Evolutionary conservation across 2,797 vertebrate species (phyloP), one percentile per base, ranked within the genome.

Genomic region (Halcyon leucocephala): DNA sequence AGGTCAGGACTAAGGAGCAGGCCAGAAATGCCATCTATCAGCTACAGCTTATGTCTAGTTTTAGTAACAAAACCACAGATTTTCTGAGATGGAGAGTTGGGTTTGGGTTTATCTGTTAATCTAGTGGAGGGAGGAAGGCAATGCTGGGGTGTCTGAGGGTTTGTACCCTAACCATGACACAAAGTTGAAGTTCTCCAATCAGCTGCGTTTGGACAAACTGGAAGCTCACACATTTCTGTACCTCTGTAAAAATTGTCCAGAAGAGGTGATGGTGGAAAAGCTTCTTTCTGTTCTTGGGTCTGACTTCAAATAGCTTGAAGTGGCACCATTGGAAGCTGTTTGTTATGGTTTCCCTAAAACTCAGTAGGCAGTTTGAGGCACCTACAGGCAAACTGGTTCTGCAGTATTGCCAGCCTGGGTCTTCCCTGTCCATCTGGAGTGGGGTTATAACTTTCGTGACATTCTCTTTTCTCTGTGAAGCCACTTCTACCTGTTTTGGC

Each of bases 1-100:
- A 99, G 99, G 99, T 99, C 81, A 70, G 93, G 39, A 80, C 8
- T 12, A 35, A 44, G 46, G 66, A 48, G 60, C 55, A 26, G 20
- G 25, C 42, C 55, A 73, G 58, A 61, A 77, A 87, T 93, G 4
- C 14, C 31, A 57, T 26, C 9, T 26, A 21, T 58, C 33, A 54
- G 14, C 79, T 46, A 12, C 29, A 37, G 12, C 1, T 85, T 29
- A 16, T 37, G 14, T 21, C 31, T 78, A 61, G 10, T 52, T 55
- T 39, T 46, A 19, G 51, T 22, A 65, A 67, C 12, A 82, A 66
- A 57, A 0, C 10, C 51, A 69, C 33, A 65, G 46, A 61, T 58
- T 55, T 83, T 71, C 49, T 22, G 26, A 58, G 37, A 65, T 33
- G 9, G 41, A 72, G 20, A 42, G n/a, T 3, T 82, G 8, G 48